Percentiles rank a stretch among this genome's conserved stretches.
phyloP scores from a whole-genome alignment of 2,797 vertebrate genomes.

The Silurus lanzhouensis region DNA sequence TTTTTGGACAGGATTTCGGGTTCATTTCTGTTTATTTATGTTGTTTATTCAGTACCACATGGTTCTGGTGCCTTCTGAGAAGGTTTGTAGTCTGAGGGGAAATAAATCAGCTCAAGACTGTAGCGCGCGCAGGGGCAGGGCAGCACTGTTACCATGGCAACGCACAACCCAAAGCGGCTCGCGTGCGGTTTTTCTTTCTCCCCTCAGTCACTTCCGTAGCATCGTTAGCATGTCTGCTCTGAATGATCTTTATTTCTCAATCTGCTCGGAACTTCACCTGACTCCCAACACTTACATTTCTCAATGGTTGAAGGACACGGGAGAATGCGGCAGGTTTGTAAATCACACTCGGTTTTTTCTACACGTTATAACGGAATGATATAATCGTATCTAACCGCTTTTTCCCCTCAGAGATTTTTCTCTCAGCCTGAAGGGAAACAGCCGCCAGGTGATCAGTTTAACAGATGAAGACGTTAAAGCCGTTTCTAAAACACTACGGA shows the following conservation, averaged over 20 bases:
- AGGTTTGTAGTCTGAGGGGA: not conserved
- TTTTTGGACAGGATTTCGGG: not conserved
- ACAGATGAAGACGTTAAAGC: slow-evolving; percentile 72
- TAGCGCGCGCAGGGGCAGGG: not conserved
- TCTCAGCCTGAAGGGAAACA: slow-evolving; percentile 79
- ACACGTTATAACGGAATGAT: not conserved
- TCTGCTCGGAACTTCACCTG: slow-evolving; percentile 66
- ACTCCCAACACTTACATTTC: slow-evolving; percentile 70
- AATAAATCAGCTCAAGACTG: too few species aligned
- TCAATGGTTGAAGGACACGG: slow-evolving; percentile 62
- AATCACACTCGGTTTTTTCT: not conserved
- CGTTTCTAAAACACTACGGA: slow-evolving; percentile 68
- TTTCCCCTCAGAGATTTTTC: slow-evolving; percentile 40
- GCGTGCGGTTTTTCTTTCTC: not conserved
- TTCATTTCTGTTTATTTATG: not conserved
- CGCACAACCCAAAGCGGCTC: not conserved
- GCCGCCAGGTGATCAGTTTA: slow-evolving; percentile 66
- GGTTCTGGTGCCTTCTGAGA: not conserved
- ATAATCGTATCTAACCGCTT: not conserved
- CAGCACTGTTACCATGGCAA: slow-evolving; percentile 38
- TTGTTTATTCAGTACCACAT: not conserved
- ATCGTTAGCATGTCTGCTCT: slow-evolving; percentile 26
- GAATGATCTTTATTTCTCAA: slow-evolving; percentile 61
- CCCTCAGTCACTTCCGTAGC: not conserved
- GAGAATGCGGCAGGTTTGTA: slow-evolving; percentile 54